phyloP scores from a whole-genome alignment of 2,797 vertebrate genomes.

The Botia kubotai region DNA sequence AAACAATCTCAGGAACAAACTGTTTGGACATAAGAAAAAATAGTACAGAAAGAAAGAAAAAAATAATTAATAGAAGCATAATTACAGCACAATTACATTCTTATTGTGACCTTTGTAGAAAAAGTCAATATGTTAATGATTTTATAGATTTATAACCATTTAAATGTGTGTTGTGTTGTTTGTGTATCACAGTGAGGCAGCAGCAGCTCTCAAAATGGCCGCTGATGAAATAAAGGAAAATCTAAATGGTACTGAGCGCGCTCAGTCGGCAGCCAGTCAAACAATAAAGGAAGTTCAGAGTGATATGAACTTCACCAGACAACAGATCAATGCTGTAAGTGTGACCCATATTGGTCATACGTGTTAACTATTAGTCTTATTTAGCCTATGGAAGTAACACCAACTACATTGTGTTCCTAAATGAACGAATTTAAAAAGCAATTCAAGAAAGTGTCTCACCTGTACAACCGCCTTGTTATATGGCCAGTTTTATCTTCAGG shows the following conservation, averaged over 20 bases:
- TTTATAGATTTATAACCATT: neutral
- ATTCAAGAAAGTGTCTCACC: neutral
- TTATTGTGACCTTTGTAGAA: too few species aligned
- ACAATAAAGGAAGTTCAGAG: slow-evolving; percentile 85
- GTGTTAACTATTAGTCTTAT: neutral
- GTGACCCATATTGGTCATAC: neutral
- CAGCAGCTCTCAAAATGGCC: slow-evolving; percentile 80
- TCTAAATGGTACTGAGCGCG: slow-evolving; percentile 86
- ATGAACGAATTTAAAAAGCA: neutral
- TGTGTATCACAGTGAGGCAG: slow-evolving; percentile 78
- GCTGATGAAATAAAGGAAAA: slow-evolving; percentile 81
- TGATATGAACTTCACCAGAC: slow-evolving; percentile 85
- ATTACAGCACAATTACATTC: too few species aligned
- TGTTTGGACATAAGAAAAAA: too few species aligned
- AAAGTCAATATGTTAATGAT: too few species aligned
- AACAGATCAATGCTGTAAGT: slow-evolving; percentile 85
- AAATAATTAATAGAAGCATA: too few species aligned
- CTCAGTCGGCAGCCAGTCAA: slow-evolving; percentile 82
- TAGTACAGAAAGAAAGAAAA: too few species aligned
- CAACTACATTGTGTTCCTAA: neutral
- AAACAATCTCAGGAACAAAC: too few species aligned
- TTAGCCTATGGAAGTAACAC: neutral
- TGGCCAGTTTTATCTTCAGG: too few species aligned
- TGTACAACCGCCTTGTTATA: too few species aligned
- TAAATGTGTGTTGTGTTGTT: neutral